Conservation (phyloP, 1,140 invertebrate species). For the Lethocerus indicus region DNA sequence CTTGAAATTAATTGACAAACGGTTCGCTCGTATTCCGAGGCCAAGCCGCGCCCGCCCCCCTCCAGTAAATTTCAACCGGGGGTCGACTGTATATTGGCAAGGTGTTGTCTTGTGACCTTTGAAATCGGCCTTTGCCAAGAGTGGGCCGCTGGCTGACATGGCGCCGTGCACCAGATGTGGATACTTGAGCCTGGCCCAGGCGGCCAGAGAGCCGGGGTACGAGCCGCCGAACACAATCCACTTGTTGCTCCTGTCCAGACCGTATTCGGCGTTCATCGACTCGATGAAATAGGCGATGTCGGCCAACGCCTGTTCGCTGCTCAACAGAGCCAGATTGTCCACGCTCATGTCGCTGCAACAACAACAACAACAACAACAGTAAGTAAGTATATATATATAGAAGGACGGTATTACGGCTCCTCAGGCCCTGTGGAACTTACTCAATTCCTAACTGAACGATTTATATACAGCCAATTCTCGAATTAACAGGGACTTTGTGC, state of each 20-base stretch:
- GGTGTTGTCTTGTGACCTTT: constrained; percentile 29
- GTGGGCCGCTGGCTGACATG: constrained; percentile 75
- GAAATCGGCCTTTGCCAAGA: constrained; percentile 72
- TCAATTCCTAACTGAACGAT: too few relatives aligned
- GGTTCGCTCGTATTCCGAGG: too few relatives aligned
- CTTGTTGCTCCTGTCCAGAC: constrained; percentile 43
- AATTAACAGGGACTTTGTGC: too few relatives aligned
- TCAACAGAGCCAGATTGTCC: constrained; percentile 61
- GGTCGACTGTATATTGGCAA: not conserved
- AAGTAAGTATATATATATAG: too few relatives aligned
- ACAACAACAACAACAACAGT: not conserved
- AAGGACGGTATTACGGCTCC: too few relatives aligned
- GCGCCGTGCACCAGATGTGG: constrained; percentile 72
- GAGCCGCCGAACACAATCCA: constrained; percentile 89
- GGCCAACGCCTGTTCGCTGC: constrained; percentile 71
- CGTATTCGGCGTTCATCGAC: constrained; percentile 43
- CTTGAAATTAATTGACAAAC: too few relatives aligned
- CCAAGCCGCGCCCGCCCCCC: not conserved
- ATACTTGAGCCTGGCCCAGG: constrained; percentile 80
- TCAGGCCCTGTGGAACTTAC: too few relatives aligned
- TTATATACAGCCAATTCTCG: too few relatives aligned
- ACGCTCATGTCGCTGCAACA: constrained; percentile 49
- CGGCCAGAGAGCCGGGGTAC: constrained; percentile 78
- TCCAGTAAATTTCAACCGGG: not conserved
- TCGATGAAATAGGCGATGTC: constrained; percentile 70